Evolutionary conservation across 2,113 vertebrate genomes (phyloP).

Genomic region (Hypanus sabinus): DNA sequence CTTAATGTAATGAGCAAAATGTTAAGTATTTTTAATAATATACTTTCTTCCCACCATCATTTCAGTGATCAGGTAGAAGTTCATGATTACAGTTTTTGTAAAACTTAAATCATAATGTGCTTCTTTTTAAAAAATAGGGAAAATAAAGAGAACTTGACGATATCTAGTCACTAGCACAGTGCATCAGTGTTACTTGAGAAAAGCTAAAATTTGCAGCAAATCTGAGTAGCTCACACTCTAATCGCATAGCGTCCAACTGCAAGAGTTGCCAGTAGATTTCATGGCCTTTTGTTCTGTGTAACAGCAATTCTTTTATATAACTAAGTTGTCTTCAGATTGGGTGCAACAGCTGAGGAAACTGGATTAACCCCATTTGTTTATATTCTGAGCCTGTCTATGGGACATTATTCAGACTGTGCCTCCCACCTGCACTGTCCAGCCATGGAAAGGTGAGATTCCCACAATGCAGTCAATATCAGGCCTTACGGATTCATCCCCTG

Average conservation of each 20-base stretch:
- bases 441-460: neutral
- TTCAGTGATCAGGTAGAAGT: conserved; percentile 17
- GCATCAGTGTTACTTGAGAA: conserved; percentile 35
- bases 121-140: conserved; percentile 13
- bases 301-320: conserved; percentile 6
- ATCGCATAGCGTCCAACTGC: conserved; percentile 8
- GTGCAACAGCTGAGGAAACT: conserved; percentile 31
- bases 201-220: conserved; percentile 31
- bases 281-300: conserved; percentile 29
- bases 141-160: neutral
- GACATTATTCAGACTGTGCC: neutral
- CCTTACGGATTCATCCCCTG: neutral
- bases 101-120: conserved; percentile 24
- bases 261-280: conserved; percentile 18
- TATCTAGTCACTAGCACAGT: conserved; percentile 37
- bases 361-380: neutral
- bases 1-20: conserved; percentile 29
- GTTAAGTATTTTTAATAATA: conserved; percentile 18
- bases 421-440: neutral
- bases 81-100: conserved; percentile 35
- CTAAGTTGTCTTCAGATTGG: conserved; percentile 28
- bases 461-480: conserved; percentile 24
- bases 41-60: conserved; percentile 22
- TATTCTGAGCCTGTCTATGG: neutral
- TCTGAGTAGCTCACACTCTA: conserved; percentile 21